Conservation (phyloP, 2,888 invertebrate genomes). For the Autographa pulchrina region DNA sequence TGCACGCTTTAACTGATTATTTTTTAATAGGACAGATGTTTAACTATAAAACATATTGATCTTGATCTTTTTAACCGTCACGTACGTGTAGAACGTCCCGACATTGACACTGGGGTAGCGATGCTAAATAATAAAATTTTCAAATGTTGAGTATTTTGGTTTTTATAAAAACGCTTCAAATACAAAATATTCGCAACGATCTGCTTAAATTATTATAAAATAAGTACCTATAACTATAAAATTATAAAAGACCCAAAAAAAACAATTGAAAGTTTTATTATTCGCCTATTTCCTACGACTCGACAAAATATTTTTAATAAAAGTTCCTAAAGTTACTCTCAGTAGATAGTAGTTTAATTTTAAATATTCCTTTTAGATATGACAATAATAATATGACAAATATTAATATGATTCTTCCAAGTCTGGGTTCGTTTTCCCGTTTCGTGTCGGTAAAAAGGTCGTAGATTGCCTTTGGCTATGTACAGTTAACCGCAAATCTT, state of each 20-base stretch:
- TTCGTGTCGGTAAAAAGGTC: not conserved
- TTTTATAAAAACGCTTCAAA: not conserved
- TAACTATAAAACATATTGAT: not conserved
- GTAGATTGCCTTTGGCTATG: not conserved
- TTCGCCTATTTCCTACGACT: not conserved
- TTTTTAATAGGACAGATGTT: not conserved
- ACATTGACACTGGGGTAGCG: not conserved
- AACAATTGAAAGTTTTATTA: not conserved
- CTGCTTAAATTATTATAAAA: not conserved
- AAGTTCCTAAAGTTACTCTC: conserved; percentile 27
- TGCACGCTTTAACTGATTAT: not conserved
- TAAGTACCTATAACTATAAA: not conserved
- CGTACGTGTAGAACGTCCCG: not conserved
- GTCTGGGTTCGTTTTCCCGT: not conserved
- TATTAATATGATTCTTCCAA: not conserved
- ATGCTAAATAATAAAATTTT: not conserved
- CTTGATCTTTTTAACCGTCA: not conserved
- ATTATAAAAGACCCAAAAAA: not conserved
- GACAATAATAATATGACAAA: conserved; percentile 15
- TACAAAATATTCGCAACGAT: not conserved
- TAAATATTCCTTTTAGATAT: conserved; percentile 29
- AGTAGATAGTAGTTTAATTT: conserved; percentile 17
- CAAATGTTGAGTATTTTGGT: not conserved
- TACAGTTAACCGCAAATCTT: not conserved
- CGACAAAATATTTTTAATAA: not conserved